A percentile compares a stretch with the other conserved stretches of the same genome.
Evolutionary conservation across 2,888 invertebrate species (phyloP).

Genomic region (Tetropium fuscum): DNA sequence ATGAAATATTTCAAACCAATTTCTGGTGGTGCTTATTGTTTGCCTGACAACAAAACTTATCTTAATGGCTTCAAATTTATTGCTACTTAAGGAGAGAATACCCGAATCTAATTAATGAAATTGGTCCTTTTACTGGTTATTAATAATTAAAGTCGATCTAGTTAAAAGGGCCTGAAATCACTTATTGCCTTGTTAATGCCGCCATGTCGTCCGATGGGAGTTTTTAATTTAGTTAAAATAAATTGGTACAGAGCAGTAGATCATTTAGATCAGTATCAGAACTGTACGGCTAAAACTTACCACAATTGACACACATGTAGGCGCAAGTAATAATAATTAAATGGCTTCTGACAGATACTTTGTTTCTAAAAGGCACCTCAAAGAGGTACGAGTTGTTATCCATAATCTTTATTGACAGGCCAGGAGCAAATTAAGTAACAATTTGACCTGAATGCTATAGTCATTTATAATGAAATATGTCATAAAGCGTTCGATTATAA

Average conservation of each 20-base stretch:
- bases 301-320: slow-evolving; percentile 35
- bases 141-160: slow-evolving; percentile 31
- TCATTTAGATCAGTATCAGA: too few species aligned
- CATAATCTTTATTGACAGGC: slow-evolving; percentile 30
- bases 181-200: slow-evolving; percentile 23
- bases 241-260: slow-evolving; percentile 35
- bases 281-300: slow-evolving; percentile 34
- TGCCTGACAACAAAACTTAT: slow-evolving; percentile 4
- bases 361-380: slow-evolving; percentile 18
- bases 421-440: slow-evolving; percentile 19
- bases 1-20: neutral
- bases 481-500: slow-evolving; percentile 33
- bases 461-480: slow-evolving; percentile 1
- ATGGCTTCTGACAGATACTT: slow-evolving; percentile 18
- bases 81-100: slow-evolving; percentile 8
- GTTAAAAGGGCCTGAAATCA: slow-evolving; percentile 35
- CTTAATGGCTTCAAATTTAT: slow-evolving; percentile 4
- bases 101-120: slow-evolving; percentile 6
- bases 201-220: slow-evolving; percentile 30
- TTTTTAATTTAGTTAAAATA: slow-evolving; percentile 38
- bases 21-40: slow-evolving; percentile 2
- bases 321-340: slow-evolving; percentile 31
- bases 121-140: slow-evolving; percentile 11
- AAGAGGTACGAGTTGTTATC: slow-evolving; percentile 21
- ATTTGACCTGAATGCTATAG: slow-evolving; percentile 12